Evolutionary conservation across 2,797 vertebrate genomes (phyloP).

Genomic region (Acestrorhynchus altus): DNA sequence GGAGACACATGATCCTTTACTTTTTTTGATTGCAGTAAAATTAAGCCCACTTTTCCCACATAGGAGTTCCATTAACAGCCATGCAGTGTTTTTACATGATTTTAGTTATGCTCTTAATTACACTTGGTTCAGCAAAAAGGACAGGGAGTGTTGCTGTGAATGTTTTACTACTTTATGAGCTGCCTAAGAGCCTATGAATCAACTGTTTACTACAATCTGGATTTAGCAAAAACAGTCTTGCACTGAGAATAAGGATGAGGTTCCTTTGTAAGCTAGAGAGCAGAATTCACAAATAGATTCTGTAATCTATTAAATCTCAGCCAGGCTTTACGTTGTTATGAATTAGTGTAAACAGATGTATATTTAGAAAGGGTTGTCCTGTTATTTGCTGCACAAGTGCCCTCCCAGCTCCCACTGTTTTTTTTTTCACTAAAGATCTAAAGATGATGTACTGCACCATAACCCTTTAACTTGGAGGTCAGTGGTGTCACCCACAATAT

Average conservation of each 20-base stretch:
- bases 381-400: neutral
- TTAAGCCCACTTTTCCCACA: no score
- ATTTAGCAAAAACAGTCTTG: neutral
- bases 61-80: neutral
- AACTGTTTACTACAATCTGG: neutral
- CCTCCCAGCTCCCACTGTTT: constrained; percentile 3
- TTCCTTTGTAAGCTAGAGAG: neutral
- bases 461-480: no score
- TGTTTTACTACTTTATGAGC: neutral
- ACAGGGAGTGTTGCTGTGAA: neutral
- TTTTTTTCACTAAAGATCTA: neutral
- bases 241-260: neutral
- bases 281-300: constrained; percentile 2
- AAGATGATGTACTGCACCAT: neutral
- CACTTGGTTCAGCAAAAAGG: constrained; percentile 4
- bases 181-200: neutral
- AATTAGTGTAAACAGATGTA: neutral
- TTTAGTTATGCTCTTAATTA: neutral
- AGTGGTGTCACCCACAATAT: no score
- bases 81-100: neutral
- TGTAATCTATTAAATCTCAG: neutral
- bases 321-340: neutral
- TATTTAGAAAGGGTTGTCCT: constrained; percentile 3
- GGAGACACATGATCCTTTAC: neutral
- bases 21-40: neutral